Evolutionary conservation across 2,797 vertebrate genomes (phyloP).

Genomic region (Malurus splendens): DNA sequence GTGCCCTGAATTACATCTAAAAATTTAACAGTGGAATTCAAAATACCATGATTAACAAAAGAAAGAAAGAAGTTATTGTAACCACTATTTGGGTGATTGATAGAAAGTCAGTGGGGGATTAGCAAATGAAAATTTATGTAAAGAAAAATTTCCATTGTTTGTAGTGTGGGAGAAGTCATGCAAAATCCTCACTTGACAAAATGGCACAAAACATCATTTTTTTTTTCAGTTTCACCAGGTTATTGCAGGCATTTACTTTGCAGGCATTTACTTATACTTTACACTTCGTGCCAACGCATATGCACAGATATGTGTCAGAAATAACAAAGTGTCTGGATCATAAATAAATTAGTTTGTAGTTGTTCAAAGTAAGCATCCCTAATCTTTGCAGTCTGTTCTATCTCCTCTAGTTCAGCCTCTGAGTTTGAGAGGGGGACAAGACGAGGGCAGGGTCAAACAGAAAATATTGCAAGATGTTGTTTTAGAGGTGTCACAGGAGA

Average conservation of each 20-base stretch:
- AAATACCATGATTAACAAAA: constrained; percentile 4
- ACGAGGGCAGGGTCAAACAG: not conserved
- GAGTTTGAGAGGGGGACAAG: not conserved
- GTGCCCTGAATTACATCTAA: constrained; percentile 22
- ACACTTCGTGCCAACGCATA: not conserved
- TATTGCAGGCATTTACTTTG: not conserved
- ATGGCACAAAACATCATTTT: not conserved
- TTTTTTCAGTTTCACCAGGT: not conserved
- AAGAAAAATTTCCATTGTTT: not conserved
- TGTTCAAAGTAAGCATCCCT: not conserved
- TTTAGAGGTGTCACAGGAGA: constrained; percentile 7
- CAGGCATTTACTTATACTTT: not conserved
- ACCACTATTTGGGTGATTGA: constrained; percentile 29
- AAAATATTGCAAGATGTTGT: not conserved
- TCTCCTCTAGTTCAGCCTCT: not conserved
- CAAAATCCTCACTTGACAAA: not conserved
- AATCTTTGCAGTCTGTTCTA: not conserved
- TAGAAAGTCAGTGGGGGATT: not conserved
- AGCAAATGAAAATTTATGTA: constrained; percentile 8
- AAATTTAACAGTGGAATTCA: constrained; percentile 29
- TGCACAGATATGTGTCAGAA: not conserved
- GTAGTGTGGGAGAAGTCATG: not conserved
- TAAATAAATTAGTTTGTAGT: constrained; percentile 23
- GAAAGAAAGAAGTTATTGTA: constrained; percentile 1
- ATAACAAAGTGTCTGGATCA: not conserved